Conservation (phyloP, 2,113 vertebrate species). For the Megaceryle maxima region DNA sequence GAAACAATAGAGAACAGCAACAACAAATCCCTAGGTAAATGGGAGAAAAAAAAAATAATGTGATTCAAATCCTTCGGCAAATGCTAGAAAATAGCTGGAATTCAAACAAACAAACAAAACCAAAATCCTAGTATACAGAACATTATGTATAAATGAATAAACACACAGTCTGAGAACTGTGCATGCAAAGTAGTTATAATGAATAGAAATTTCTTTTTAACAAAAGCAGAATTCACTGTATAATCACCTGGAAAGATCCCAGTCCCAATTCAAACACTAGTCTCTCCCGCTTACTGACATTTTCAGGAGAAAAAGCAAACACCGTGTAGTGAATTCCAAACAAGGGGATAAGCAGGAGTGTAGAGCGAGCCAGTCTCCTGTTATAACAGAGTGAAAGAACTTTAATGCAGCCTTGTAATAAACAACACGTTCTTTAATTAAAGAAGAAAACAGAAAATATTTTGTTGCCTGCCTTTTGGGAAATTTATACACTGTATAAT, state of each 20-base stretch:
- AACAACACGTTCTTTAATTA: not conserved
- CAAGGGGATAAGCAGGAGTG: slow-evolving; percentile 93
- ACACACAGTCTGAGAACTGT: not conserved
- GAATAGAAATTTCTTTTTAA: not conserved
- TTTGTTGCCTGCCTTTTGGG: not conserved
- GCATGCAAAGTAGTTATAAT: not conserved
- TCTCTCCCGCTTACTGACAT: slow-evolving; percentile 93
- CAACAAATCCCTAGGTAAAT: slow-evolving; percentile 90
- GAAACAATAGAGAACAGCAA: slow-evolving; percentile 97
- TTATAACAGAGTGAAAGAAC: slow-evolving; percentile 36
- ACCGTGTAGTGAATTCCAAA: slow-evolving; percentile 99
- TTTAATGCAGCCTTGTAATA: slow-evolving; percentile 20
- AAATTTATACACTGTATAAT: not conserved
- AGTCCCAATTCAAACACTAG: slow-evolving; percentile 96
- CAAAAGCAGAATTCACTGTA: not conserved
- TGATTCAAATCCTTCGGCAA: not conserved
- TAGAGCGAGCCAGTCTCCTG: slow-evolving; percentile 94
- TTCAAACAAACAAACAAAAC: not conserved
- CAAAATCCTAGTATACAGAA: not conserved
- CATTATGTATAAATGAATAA: not conserved
- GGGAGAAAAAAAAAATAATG: not conserved
- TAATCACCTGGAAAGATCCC: slow-evolving; percentile 94
- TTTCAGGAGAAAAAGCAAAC: slow-evolving; percentile 97
- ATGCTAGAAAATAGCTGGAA: not conserved
- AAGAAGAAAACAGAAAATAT: slow-evolving; percentile 2